Evolutionary conservation across 64 coral and sea anemone genomes (phyloP).

Genomic region (Montipora efflorescens): DNA sequence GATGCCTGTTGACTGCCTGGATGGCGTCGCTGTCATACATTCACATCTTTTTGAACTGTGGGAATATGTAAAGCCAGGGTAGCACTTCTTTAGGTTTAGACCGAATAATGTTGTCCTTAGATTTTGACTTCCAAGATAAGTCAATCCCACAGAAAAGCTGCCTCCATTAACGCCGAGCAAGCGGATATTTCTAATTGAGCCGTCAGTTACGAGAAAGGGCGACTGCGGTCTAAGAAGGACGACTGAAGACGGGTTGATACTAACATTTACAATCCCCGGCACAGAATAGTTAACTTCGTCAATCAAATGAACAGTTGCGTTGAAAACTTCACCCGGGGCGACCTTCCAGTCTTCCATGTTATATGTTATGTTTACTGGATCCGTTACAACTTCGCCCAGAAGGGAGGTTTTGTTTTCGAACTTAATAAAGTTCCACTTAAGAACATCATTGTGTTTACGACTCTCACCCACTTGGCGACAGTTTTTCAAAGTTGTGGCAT

Average conservation of each 20-base stretch:
- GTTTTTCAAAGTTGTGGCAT: constrained; percentile 72
- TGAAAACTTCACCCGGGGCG: constrained; percentile 78
- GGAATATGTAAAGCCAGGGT: constrained; percentile 45
- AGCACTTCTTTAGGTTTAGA: constrained; percentile 36
- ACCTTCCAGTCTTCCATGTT: constrained; percentile 67
- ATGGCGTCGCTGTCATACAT: constrained; percentile 22
- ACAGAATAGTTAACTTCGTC: constrained; percentile 73
- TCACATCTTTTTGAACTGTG: background rate
- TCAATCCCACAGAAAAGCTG: background rate
- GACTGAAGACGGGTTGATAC: background rate
- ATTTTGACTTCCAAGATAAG: constrained; percentile 3
- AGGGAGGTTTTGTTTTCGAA: constrained; percentile 53
- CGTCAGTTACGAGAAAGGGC: background rate
- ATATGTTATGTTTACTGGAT: constrained; percentile 67
- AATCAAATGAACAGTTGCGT: constrained; percentile 63
- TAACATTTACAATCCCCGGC: constrained; percentile 70
- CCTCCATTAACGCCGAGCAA: background rate
- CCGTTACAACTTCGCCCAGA: constrained; percentile 56
- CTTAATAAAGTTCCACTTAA: constrained; percentile 78
- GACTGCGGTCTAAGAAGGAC: background rate
- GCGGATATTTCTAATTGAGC: background rate
- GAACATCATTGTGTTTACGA: constrained; percentile 52
- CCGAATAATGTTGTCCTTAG: background rate
- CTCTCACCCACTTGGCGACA: constrained; percentile 63
- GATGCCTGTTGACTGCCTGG: constrained; percentile 29